Evolutionary conservation across 2,888 invertebrate species (phyloP), one percentile per base, ranked within the genome.

Genomic region (Stenolophus ochropezus): DNA sequence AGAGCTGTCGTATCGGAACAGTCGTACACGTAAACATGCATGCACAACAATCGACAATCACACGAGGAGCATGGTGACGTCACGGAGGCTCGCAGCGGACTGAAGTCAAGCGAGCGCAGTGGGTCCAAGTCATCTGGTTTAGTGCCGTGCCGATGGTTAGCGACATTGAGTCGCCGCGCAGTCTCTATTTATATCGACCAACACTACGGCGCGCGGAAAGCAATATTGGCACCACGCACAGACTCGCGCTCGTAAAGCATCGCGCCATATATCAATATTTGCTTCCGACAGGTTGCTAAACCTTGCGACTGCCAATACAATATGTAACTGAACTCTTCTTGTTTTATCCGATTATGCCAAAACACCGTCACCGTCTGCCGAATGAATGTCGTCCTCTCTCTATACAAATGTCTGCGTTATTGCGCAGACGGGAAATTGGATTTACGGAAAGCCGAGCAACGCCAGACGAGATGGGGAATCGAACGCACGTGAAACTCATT

Each of bases 131-230:
- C 85, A 85, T 85, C 85, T 86, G 85, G 84, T 84, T 65, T 84
- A 85, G 85, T 86, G 86, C 86, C 84, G 85, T 85, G 85, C 84
- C 85, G 85, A 85, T 85, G 83, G 84, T 84, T 84, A 84, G 85
- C 85, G 84, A 84, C 83, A 82, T 83, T 83, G 69, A 83, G 83
- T 78, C 83, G 85, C 82, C 84, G 86, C 86, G 86, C 86, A 86
- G 86, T 84, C 85, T 83, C 85, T 85, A 85, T 85, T 84, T 84
- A 84, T 85, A 86, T 86, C 86, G 86, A 86, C 86, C 84, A 82
- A 83, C 83, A 82, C 84, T 51, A 11, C 8, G 21, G 20, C 21
- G 42, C 58, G 33, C 33, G 80, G 80, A 80, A 80, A 33, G 21
- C 4, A 33, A 42, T 80, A 71, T 80, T 73, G 56, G 73, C 42